Evolutionary conservation across 2,888 invertebrate species (phyloP).

Genomic region (Dysmachus trigonus): DNA sequence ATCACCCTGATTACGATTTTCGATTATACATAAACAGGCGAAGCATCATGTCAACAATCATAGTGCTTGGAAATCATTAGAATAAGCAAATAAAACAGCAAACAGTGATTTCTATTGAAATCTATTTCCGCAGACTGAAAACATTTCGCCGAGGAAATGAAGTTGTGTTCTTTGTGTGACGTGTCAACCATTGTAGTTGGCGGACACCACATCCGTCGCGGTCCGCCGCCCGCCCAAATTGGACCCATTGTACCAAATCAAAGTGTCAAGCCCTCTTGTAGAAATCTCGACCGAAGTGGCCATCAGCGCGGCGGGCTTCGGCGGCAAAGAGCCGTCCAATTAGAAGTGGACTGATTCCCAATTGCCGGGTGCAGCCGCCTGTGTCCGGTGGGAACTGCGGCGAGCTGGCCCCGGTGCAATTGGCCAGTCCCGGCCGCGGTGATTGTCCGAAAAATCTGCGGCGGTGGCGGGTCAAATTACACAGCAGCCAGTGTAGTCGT

Average conservation of each 20-base stretch:
- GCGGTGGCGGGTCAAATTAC: constrained; percentile 35
- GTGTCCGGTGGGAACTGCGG: constrained; percentile 26
- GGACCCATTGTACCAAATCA: not conserved
- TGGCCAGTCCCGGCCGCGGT: constrained; percentile 18
- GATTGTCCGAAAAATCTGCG: constrained; percentile 41
- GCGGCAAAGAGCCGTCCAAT: not conserved
- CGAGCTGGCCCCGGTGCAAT: constrained; percentile 22
- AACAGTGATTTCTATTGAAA: not conserved
- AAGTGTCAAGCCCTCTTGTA: constrained; percentile 33
- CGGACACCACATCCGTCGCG: not conserved
- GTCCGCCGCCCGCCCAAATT: constrained; percentile 20
- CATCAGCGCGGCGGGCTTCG: not conserved
- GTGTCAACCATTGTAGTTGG: constrained; percentile 33
- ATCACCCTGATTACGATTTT: not conserved
- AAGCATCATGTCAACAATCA: not conserved
- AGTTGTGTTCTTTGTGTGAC: not conserved
- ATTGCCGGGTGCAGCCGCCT: constrained; percentile 17
- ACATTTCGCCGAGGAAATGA: not conserved
- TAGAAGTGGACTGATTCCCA: constrained; percentile 26
- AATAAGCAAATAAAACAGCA: not conserved
- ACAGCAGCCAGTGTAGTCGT: not conserved
- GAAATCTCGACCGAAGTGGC: not conserved
- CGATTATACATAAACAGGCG: not conserved
- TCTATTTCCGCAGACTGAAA: not conserved
- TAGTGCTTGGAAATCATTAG: not conserved